A percentile compares a stretch with the other conserved stretches of the same genome.
Conservation (phyloP, 2,888 invertebrate species). For the Dryadula phaetusa region DNA sequence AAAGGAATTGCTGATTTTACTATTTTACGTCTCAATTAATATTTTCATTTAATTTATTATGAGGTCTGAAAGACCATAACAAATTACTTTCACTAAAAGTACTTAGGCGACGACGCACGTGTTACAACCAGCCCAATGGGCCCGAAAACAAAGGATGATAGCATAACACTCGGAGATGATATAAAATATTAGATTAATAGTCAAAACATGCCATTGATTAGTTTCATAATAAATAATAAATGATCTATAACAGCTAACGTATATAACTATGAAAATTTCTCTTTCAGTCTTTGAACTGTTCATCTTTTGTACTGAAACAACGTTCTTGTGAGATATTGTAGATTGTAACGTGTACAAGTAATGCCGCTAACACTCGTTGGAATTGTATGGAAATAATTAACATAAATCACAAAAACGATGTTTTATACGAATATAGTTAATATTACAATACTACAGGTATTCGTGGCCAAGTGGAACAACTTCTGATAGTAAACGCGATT, state of each 20-base stretch:
- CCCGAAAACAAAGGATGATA: slow-evolving; percentile 66
- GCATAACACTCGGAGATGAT: slow-evolving; percentile 63
- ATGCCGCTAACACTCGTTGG: not conserved
- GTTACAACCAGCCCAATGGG: slow-evolving; percentile 46
- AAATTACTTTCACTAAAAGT: not conserved
- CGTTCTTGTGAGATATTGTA: not conserved
- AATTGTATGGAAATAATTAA: slow-evolving; percentile 13
- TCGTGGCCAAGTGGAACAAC: no score
- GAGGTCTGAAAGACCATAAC: slow-evolving; percentile 28
- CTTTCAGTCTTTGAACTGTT: slow-evolving; percentile 2
- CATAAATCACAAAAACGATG: not conserved
- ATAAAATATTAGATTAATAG: slow-evolving; percentile 64
- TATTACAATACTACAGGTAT: no score
- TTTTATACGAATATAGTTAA: not conserved
- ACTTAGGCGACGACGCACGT: slow-evolving; percentile 12
- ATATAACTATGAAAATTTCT: slow-evolving; percentile 11
- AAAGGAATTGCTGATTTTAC: no score
- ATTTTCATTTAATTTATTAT: no score
- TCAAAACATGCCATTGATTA: slow-evolving; percentile 74
- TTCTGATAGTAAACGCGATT: no score
- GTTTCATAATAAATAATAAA: slow-evolving; percentile 50
- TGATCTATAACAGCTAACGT: slow-evolving; percentile 4
- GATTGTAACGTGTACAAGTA: not conserved
- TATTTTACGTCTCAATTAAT: no score
- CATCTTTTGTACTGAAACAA: not conserved